Base-by-base conservation (phyloP, 2,888 invertebrate species). In the Elegia similella region DNA sequence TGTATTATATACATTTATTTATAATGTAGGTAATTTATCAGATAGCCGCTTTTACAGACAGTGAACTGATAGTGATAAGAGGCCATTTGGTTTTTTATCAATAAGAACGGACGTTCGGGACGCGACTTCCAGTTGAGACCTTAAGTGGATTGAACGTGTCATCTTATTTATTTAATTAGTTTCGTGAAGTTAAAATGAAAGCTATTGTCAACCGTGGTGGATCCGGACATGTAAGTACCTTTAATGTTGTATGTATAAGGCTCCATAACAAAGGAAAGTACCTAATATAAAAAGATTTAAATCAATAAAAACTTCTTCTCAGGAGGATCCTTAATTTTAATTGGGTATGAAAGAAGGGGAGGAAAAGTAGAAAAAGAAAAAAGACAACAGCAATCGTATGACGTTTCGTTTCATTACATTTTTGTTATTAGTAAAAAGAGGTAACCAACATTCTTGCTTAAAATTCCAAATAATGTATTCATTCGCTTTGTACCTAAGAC, bases 51-150 rank as follows among this genome's bases (percentile, higher is more conserved):
- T n/a, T 68, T 68, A 71, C 67, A 70, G 80, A 82, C 80, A 79
- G 80, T 77, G 77, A 72, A 68, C 63, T 66, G 67, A 75, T 74
- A 59, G 61, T 73, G 83, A 84, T 84, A 83, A 79, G 72, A 56
- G 62, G 62, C 61, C 72, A 73, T 62, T 67, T 71, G 63, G 67
- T 60, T 73, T 68, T 73, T 78, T 75, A 76, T 72, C 75, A 72
- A 66, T 66, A 60, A 78, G 76, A 70, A 56, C 67, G 65, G 72
- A 68, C 72, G 66, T 73, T 62, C 65, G 67, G 69, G 63, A 69
- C 65, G 66, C 60, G 67, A 62, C 55, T 61, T 23, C 58, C 30
- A 60, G 55, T 60, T 48, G 30, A 50, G 32, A 30, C 30, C 7
- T 48, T 13, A n/a, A 50, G 34, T 34, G 34, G 5, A 34, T 50